These are phyloP conservation scores for Campylorhamphus procurvoides DNA, from an alignment of 2,113 vertebrate species.

Conservation along the genomic window DNA sequence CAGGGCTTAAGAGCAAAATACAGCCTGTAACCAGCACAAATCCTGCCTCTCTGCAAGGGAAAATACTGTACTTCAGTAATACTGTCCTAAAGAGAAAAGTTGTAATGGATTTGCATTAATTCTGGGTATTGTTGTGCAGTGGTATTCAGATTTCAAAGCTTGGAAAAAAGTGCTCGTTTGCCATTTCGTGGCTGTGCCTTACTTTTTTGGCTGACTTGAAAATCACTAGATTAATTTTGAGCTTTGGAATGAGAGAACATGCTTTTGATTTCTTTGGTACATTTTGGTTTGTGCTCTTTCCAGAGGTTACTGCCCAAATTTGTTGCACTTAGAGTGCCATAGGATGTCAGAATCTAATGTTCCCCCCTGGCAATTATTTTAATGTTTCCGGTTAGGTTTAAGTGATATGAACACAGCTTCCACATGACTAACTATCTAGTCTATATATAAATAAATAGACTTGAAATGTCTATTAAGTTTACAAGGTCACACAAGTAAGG, in stretches of 20 bases:
- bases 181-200: not conserved
- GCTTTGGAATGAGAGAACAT: not conserved
- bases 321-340: not conserved
- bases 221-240: not conserved
- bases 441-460: constrained; percentile 3
- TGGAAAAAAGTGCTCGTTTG: constrained; percentile 12
- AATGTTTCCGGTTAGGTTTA: not conserved
- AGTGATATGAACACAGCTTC: not conserved
- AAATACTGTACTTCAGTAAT: constrained; percentile 36
- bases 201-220: constrained; percentile 21
- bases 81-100: constrained; percentile 9
- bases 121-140: not conserved
- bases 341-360: not conserved
- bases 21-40: not conserved
- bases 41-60: not conserved
- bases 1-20: fast-evolving
- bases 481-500: not conserved
- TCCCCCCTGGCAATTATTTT: not conserved
- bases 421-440: not conserved
- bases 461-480: not conserved
- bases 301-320: not conserved
- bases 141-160: constrained; percentile 32
- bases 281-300: not conserved
- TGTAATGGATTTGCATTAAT: not conserved
- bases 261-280: not conserved